Evolutionary conservation across 2,113 vertebrate species (phyloP).

Genomic region (Neodon shergylaensis): DNA sequence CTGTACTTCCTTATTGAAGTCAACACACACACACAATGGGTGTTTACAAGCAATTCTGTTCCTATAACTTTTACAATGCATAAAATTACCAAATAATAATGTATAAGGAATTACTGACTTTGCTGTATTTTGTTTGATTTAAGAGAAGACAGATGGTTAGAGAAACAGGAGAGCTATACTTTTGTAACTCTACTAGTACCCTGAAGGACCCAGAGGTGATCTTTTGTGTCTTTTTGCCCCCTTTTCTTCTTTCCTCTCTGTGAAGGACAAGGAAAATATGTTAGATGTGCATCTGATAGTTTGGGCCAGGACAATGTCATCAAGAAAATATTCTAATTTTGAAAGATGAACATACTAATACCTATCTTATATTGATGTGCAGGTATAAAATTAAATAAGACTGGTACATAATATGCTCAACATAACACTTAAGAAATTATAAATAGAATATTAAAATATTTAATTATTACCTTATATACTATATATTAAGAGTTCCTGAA

Average conservation of each 20-base stretch:
- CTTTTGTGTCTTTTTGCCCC: not conserved
- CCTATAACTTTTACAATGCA: not conserved
- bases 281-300: not conserved
- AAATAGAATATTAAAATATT: constrained; percentile 50
- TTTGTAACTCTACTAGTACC: not conserved
- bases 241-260: not conserved
- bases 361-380: not conserved
- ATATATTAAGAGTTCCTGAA: constrained; percentile 19
- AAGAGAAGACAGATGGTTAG: not conserved
- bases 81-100: constrained; percentile 9
- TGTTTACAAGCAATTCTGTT: not conserved
- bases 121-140: not conserved
- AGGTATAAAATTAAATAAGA: constrained; percentile 46
- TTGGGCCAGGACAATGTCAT: not conserved
- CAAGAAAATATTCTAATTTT: not conserved
- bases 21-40: not conserved
- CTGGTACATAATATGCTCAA: not conserved
- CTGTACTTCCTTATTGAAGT: not conserved
- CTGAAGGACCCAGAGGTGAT: not conserved
- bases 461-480: not conserved
- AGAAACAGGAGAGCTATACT: not conserved
- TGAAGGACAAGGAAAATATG: not conserved
- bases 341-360: not conserved
- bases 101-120: not conserved
- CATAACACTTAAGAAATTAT: constrained; percentile 9